Evolutionary conservation across 2,113 vertebrate species (phyloP), one percentile per base, ranked within the genome.

Genomic region (Petromus typicus): DNA sequence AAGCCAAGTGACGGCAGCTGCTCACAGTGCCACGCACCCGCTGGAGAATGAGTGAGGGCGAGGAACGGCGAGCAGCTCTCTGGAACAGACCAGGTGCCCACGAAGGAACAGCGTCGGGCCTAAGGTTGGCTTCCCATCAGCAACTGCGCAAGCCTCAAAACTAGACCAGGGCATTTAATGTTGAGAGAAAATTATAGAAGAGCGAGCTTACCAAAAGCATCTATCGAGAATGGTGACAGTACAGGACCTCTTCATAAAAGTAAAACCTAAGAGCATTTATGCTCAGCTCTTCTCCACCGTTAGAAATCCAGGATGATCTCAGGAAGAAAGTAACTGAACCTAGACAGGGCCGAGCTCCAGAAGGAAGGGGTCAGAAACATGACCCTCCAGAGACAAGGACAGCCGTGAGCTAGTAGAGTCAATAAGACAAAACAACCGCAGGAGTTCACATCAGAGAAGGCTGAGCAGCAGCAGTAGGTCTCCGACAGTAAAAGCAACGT

Each of bases 201-300:
- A 20, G 37, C 4, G 17, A 59, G 66, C 25, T 11, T 61, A 91
- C 30, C 27, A 91, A 91, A 86, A 66, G 37, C 57, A 92, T 69
- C 61, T 69, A 78, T 79, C 69, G 83, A 71, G 13, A 90, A 37
- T 14, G 51, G 30, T 27, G 17, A 64, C 45, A 64, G 81, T 89
- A 59, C 59, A 61, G 27, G 1, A 73, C n/a, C 59, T 81, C 71
- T 93, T 94, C n/a, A 78, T 23, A 32, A 86, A 92, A 96, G 48
- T 11, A 79, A 75, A 95, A 86, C 61, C 9, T 32, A 69, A 56
- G 17, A 71, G 0, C n/a, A 30, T 84, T 45, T 56, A 37, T 23
- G 3, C 20, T 66, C 83, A 67, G 34, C 13, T 57, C 0, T 56
- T 86, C 3, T 57, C 92, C 81, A 92, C 25, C 43, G 82, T 79